A percentile compares a stretch with the other conserved stretches of the same genome.
Evolutionary conservation across 53 echinoderm and acorn worm species (phyloP).

Genomic region (Arbacia lixula): DNA sequence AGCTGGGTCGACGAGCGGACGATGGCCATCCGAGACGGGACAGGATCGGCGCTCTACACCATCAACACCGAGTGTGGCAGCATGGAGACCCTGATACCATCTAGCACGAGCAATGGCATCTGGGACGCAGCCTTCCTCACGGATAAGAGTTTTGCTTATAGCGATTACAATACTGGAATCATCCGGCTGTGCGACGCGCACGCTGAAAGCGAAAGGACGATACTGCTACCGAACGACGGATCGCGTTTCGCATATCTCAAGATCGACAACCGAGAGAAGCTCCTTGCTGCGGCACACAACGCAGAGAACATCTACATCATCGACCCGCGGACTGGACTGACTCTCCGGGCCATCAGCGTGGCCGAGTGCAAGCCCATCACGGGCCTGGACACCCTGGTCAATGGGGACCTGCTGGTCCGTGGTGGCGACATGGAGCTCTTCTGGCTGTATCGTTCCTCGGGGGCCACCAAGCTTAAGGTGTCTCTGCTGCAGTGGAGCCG

Average conservation of each 20-base stretch:
- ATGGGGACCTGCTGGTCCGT: slow-evolving; percentile 23
- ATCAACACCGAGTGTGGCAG: background rate
- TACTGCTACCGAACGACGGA: slow-evolving; percentile 16
- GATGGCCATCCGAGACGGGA: slow-evolving; percentile 13
- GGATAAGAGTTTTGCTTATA: slow-evolving; percentile 14
- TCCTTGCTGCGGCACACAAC: slow-evolving; percentile 25
- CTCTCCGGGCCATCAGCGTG: background rate
- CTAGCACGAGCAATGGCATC: background rate
- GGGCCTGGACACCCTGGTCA: background rate
- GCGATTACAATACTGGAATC: slow-evolving; percentile 14
- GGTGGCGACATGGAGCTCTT: background rate
- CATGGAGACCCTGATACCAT: background rate
- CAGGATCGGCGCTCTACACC: background rate
- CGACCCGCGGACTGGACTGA: slow-evolving; percentile 14
- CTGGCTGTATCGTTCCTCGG: slow-evolving; percentile 5
- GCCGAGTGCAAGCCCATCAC: background rate
- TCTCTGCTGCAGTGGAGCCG: slow-evolving; percentile 14
- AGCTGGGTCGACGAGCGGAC: background rate
- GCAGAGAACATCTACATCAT: slow-evolving; percentile 9
- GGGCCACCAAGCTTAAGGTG: slow-evolving; percentile 1
- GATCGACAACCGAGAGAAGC: slow-evolving; percentile 4
- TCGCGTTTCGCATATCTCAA: slow-evolving; percentile 18
- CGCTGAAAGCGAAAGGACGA: background rate
- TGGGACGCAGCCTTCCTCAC: slow-evolving; percentile 30
- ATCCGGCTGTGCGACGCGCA: slow-evolving; percentile 10